phyloP scores from a whole-genome alignment of 2,888 invertebrate species.

The Philaethria dido region DNA sequence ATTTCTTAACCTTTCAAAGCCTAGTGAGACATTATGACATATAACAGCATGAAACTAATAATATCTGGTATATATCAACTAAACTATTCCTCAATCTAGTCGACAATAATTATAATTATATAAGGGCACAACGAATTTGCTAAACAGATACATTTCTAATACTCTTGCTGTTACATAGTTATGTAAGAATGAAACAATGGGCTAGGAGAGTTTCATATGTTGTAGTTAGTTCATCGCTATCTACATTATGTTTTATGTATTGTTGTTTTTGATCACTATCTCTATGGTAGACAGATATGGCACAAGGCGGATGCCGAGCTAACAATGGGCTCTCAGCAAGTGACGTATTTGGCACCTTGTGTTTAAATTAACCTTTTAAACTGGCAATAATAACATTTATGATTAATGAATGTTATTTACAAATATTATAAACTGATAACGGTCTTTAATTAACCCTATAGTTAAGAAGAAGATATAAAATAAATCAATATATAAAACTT shows the following conservation, averaged over 20 bases:
- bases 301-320: slow-evolving; percentile 37
- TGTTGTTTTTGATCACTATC: slow-evolving; percentile 25
- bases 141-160: slow-evolving; percentile 6
- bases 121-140: neutral
- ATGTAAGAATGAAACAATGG: slow-evolving; percentile 29
- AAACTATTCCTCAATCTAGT: neutral
- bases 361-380: slow-evolving; percentile 13
- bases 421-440: neutral
- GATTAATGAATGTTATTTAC: neutral
- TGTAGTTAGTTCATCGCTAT: slow-evolving; percentile 22
- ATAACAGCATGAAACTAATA: too few species aligned
- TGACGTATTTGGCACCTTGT: slow-evolving; percentile 45
- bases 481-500: too few species aligned
- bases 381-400: neutral
- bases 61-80: neutral
- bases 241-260: slow-evolving; percentile 21
- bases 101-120: neutral
- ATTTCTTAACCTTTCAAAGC: too few species aligned
- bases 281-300: slow-evolving; percentile 37
- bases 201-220: slow-evolving; percentile 13
- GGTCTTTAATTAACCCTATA: too few species aligned
- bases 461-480: too few species aligned
- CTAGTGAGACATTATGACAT: too few species aligned
- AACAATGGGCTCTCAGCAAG: slow-evolving; percentile 42
- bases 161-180: slow-evolving; percentile 3